A percentile compares a stretch with the other conserved stretches of the same genome.
phyloP scores from a whole-genome alignment of 2,113 vertebrate genomes.

The Hippolais icterina region DNA sequence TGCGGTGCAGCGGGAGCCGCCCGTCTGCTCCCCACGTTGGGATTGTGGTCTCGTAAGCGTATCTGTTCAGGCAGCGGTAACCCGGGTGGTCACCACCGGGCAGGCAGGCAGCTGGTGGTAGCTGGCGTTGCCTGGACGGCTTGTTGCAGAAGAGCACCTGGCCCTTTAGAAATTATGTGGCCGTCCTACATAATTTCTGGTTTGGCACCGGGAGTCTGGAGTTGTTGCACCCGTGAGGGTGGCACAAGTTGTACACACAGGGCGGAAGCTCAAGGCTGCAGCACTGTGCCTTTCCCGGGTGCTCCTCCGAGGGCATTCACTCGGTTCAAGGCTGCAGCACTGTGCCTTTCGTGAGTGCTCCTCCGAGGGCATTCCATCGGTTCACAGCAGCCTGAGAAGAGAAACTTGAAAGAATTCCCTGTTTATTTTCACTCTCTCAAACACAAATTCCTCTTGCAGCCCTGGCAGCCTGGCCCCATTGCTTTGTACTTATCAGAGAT shows the following conservation, averaged over 20 bases:
- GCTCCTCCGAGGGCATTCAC: background rate
- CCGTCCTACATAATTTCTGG: background rate
- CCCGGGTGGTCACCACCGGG: background rate
- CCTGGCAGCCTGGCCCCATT: background rate
- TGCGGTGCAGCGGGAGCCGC: background rate
- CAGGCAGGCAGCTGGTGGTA: background rate
- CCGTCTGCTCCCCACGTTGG: rapidly evolving
- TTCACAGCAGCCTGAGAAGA: background rate
- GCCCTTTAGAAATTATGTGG: background rate
- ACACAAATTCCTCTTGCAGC: background rate
- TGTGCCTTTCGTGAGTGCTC: background rate
- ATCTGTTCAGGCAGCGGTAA: background rate
- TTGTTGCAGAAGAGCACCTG: background rate
- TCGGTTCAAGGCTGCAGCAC: background rate
- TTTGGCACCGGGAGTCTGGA: background rate
- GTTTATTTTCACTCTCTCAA: background rate
- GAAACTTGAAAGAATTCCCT: background rate
- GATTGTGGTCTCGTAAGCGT: background rate
- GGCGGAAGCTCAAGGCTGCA: background rate
- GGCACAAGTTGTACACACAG: background rate
- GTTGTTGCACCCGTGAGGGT: background rate
- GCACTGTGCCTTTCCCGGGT: rapidly evolving
- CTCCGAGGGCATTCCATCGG: background rate
- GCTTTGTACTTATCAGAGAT: background rate
- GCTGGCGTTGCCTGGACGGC: background rate